Base-by-base conservation (phyloP, 1,140 invertebrate genomes). In the Diploscapter pachys region DNA sequence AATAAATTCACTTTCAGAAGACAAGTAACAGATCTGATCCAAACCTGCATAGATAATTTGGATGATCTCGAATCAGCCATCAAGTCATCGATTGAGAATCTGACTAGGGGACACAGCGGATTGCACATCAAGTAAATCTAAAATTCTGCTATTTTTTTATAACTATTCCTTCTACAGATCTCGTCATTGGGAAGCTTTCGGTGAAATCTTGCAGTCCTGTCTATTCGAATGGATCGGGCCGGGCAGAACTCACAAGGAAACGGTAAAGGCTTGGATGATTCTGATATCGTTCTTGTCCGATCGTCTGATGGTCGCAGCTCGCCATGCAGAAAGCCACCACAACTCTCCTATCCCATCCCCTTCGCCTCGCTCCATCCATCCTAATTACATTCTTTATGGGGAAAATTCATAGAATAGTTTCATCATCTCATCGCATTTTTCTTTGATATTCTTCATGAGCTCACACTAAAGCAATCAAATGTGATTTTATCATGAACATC, bases 161-260 rank as follows among this genome's bases (percentile, higher is more conserved):
- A 11, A 59, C 9, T 59, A n/a, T n/a, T 55, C 9, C 64, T 48
- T 9, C 80, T 81, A 55, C 67, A 80, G 71, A 51, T 55, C 78
- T 6, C 80, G 73, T 52, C 80, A 81, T 61, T 81, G 80, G 80
- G 80, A 81, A 59, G 80, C 80, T 3, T 81, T 81, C 55, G 80
- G 80, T 5, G 81, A 83, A 61, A 80, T 81, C 4, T 31, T 81
- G 9, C 63, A 69, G 4, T 54, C 61, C 6, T 66, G 73, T 3
- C 62, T 81, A 13, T 79, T 61, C n/a, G 76, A 81, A 70, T 81
- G 80, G 80, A 72, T 81, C 54, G 78, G 80, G 6, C 81, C 81
- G 6, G 81, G 81, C 50, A 61, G 72, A 49, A 13, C 13, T 4
- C 81, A 81, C 73, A 69, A 68, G 31, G 80, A 81, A 69, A 81